Evolutionary conservation across 2,888 invertebrate genomes (phyloP).

Genomic region (Cepaea hortensis): DNA sequence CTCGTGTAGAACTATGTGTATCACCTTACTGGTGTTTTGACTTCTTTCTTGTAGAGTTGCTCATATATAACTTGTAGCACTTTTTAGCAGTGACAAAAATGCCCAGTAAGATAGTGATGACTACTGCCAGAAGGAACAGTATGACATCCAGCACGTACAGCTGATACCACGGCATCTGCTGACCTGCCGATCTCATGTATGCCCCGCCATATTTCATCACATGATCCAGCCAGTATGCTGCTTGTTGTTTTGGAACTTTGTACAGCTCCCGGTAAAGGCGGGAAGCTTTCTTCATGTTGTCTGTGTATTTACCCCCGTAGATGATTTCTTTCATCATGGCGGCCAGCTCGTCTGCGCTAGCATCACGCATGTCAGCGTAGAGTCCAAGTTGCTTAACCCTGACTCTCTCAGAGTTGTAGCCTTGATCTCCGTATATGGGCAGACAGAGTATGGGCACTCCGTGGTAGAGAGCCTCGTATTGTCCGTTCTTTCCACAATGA

Average conservation of each 20-base stretch:
- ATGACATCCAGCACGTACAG: slow-evolving; percentile 59
- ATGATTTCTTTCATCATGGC: slow-evolving; percentile 15
- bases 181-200: slow-evolving; percentile 57
- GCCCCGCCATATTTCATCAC: slow-evolving; percentile 61
- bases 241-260: slow-evolving; percentile 56
- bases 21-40: too few relatives aligned
- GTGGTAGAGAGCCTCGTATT: slow-evolving; percentile 63
- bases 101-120: neutral
- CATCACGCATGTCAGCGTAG: slow-evolving; percentile 9
- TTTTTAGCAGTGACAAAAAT: neutral
- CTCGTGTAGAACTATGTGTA: neutral
- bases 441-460: slow-evolving; percentile 62
- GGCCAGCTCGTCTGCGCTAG: neutral
- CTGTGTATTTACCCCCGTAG: slow-evolving; percentile 33
- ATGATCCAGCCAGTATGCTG: slow-evolving; percentile 64
- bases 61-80: neutral
- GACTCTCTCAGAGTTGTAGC: slow-evolving; percentile 48
- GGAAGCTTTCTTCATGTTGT: slow-evolving; percentile 44
- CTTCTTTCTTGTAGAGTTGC: neutral
- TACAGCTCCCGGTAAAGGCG: slow-evolving; percentile 47
- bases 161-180: slow-evolving; percentile 60
- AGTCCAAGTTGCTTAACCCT: slow-evolving; percentile 38
- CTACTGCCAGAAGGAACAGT: slow-evolving; percentile 39
- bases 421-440: slow-evolving; percentile 58
- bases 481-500: slow-evolving; percentile 63